Evolutionary conservation across 2,888 invertebrate species (phyloP).

Genomic region (Trilocha varians): DNA sequence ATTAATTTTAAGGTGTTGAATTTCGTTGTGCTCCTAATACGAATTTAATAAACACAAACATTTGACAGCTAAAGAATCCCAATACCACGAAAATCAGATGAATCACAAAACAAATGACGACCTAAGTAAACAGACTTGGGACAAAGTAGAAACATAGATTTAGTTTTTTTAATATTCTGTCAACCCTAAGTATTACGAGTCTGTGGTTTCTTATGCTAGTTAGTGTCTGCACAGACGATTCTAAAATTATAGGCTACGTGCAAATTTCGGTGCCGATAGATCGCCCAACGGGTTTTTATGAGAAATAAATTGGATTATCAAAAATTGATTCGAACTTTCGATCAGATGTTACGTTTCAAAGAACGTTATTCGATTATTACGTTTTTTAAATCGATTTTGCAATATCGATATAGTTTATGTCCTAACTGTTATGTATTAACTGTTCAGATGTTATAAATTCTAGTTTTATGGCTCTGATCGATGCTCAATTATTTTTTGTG

Average conservation of each 20-base stretch:
- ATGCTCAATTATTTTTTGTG: no score
- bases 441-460: background rate
- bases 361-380: background rate
- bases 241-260: conserved; percentile 28
- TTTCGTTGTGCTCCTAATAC: no score
- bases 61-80: no score
- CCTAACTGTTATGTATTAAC: background rate
- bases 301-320: conserved; percentile 19
- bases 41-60: no score
- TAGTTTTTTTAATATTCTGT: background rate
- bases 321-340: conserved; percentile 3
- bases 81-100: no score
- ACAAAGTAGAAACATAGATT: no score
- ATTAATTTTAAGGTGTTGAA: no score
- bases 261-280: conserved; percentile 21
- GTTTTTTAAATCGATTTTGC: background rate
- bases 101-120: no score
- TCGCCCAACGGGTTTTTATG: conserved; percentile 23
- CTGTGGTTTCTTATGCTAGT: conserved; percentile 30
- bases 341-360: background rate
- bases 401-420: background rate
- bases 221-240: conserved; percentile 30
- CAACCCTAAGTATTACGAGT: conserved; percentile 1
- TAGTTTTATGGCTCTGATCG: no score
- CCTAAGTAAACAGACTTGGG: no score